Evolutionary conservation across 2,113 vertebrate species (phyloP), one percentile per base, ranked within the genome.

Genomic region (Haemorhous mexicanus): DNA sequence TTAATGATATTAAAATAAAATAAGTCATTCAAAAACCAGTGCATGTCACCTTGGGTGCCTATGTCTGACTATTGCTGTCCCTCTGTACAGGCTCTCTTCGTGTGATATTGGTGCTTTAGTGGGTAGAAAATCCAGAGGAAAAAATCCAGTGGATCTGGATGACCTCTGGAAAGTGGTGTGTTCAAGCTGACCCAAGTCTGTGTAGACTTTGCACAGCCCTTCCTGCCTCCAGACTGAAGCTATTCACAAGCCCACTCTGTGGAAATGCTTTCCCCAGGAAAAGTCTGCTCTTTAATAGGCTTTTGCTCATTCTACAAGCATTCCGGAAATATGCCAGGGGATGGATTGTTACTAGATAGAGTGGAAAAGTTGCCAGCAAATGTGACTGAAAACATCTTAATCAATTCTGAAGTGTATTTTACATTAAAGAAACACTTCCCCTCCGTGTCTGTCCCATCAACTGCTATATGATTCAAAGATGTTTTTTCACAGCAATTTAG

Each of bases 201-300:
- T 67, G 35, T 7, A 64, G 32, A n/a, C 5, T 73, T 76, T 84
- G 24, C 59, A 53, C 7, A 90, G 49, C 10, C 9, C 19, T 41
- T 77, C 33, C 46, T 66, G 7, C 26, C 66, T 84, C 39, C 46
- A 72, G 27, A 66, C 16, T 37, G 37, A 64, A 84, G 23, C 12
- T 86, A 7, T 64, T 59, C 28, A 55, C 0, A 0, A 82, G 6
- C 13, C 30, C 16, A 10, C 13, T 35, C 33, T 18, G 21, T 20
- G 15, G 44, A 44, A 82, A 50, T 19, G 23, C 6, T 78, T 76
- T 75, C 13, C 12, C 8, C 27, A n/a, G 24, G 55, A 72, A 67
- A 55, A 44, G 11, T 41, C 35, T 87, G 30, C 47, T 5, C 0
- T 27, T 69, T 35, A 53, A 11, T 9, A 62, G 35, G 9, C 11